Base-by-base conservation (phyloP, 2,113 vertebrate species). In the Clarias magur region DNA sequence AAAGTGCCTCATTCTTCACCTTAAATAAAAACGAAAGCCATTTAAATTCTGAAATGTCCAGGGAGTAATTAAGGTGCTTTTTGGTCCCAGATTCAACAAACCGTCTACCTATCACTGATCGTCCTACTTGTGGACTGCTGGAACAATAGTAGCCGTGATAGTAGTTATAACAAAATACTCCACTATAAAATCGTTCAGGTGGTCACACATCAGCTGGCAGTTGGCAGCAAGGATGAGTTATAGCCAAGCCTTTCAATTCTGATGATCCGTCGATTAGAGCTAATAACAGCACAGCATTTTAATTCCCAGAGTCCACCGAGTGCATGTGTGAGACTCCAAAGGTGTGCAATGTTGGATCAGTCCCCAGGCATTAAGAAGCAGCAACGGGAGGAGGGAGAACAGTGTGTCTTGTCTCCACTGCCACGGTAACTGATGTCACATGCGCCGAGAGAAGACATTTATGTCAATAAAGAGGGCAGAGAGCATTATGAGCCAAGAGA, bases 91-190 rank as follows among this genome's bases (percentile, higher is more conserved):
- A 83, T 73, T 88, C 86, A 11, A 54, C 87, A 76, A 79, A 81
- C 84, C n/a, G n/a, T n/a, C n/a, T n/a, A 92, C 92, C 83, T 84
- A 93, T 92, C 90, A 93, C 84, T 92, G 62, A 92, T 90, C 81
- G 48, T 21, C 17, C 27, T 38, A 84, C 76, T 38, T 82, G 67
- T 88, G 82, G 87, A 89, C 67, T 81, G 82, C 38, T 53, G 76
- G 72, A 10, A 76, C 60, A 76, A 82, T 60, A 70, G 15, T 57
- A 87, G 80, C 81, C 1, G 80, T 70, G 72, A 56, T 4, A 30
- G 53, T 56, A 88, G 42, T 76, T 80, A 27, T 76, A 70, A 73
- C 27, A 81, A 8, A 48, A 65, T 34, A 67, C 59, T 80, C 19
- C 88, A 91, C 89, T 90, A 90, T 86, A 88, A 90, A 89, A 53